phyloP scores from a whole-genome alignment of 2,113 vertebrate genomes.

The Leptobrachium leishanense region DNA sequence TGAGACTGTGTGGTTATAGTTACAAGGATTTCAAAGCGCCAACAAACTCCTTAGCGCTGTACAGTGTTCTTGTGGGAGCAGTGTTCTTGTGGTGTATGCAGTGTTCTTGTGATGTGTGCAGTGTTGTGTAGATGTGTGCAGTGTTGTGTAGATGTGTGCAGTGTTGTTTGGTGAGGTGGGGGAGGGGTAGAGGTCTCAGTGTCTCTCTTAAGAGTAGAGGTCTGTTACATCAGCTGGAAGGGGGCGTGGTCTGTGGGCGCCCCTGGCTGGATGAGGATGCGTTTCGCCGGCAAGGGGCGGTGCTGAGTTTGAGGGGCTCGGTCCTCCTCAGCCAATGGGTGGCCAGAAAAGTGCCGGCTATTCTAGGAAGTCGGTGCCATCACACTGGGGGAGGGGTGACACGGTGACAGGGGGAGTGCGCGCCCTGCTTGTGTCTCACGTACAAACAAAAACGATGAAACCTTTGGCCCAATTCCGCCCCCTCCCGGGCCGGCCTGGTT shows the following conservation, averaged over 20 bases:
- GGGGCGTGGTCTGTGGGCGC: neutral
- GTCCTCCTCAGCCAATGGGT: slow-evolving; percentile 13
- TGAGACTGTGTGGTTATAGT: too few relatives aligned
- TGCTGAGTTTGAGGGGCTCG: slow-evolving; percentile 5
- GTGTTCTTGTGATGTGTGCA: too few relatives aligned
- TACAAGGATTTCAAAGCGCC: too few relatives aligned
- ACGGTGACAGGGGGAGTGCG: slow-evolving; percentile 25
- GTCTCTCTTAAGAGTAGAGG: neutral
- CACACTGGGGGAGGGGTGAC: slow-evolving; percentile 23
- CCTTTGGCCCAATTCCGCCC: slow-evolving; percentile 34
- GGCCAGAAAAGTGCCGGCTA: neutral
- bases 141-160: too few relatives aligned
- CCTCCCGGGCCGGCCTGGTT: slow-evolving; percentile 1
- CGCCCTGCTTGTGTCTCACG: slow-evolving; percentile 4
- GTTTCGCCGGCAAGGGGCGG: neutral
- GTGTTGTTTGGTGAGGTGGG: too few relatives aligned
- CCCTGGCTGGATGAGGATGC: neutral
- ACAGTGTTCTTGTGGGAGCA: too few relatives aligned
- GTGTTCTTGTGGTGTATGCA: too few relatives aligned
- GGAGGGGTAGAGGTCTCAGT: neutral
- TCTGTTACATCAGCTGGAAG: slow-evolving; percentile 32
- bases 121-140: too few relatives aligned
- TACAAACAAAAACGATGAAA: slow-evolving; percentile 27
- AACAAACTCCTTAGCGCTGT: too few relatives aligned
- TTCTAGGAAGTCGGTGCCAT: slow-evolving; percentile 15